phyloP scores from a whole-genome alignment of 1,140 invertebrate species.

The Caenorhabditis brenneri region DNA sequence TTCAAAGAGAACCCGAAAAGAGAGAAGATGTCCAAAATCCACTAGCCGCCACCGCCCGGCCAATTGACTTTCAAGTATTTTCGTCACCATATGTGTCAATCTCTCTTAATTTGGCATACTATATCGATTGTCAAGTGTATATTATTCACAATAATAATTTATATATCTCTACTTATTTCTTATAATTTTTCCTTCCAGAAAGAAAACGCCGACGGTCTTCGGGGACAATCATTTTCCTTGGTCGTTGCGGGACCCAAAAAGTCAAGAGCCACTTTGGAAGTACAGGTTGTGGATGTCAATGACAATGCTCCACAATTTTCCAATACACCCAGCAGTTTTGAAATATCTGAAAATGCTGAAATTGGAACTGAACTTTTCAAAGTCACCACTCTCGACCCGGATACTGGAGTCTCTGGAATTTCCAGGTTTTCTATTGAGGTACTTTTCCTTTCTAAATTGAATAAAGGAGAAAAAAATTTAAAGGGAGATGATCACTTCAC shows the following conservation, averaged over 20 bases:
- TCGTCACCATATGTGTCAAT: background rate
- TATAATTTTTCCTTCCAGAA: conserved; percentile 20
- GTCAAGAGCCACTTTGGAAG: conserved; percentile 47
- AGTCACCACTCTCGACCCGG: conserved; percentile 45
- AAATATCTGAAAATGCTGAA: conserved; percentile 20
- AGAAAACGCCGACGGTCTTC: conserved; percentile 40
- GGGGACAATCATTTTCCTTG: conserved; percentile 51
- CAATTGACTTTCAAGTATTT: conserved; percentile 43
- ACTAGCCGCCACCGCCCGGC: background rate
- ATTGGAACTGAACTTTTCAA: conserved; percentile 22
- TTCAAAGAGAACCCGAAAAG: background rate
- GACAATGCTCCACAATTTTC: conserved; percentile 54
- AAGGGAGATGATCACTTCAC: conserved; percentile 25
- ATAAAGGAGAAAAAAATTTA: background rate
- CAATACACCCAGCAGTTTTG: conserved; percentile 27
- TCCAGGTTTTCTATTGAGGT: conserved; percentile 52
- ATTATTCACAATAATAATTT: background rate
- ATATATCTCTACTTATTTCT: background rate
- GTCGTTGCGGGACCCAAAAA: conserved; percentile 47
- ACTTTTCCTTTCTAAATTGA: background rate
- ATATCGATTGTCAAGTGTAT: background rate
- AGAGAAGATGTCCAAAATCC: background rate
- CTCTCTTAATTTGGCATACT: background rate
- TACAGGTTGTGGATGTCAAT: conserved; percentile 53
- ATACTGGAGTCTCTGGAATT: conserved; percentile 53